Evolutionary conservation across 2,797 vertebrate genomes (phyloP).

Genomic region (Anomalospiza imberbis): DNA sequence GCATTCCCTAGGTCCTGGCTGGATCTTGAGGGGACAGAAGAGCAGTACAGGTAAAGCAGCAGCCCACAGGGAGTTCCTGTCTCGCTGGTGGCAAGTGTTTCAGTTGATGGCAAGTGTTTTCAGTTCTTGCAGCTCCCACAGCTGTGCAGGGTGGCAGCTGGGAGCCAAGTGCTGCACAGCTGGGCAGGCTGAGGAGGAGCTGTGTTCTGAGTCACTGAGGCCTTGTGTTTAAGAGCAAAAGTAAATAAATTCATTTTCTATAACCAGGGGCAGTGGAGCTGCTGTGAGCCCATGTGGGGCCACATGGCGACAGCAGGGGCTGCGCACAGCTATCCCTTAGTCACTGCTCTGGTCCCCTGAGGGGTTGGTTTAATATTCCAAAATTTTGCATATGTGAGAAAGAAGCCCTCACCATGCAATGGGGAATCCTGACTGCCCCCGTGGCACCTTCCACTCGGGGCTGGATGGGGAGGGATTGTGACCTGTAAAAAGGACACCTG

Average conservation of each 20-base stretch:
- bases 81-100: background rate
- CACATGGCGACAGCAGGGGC: rapidly evolving
- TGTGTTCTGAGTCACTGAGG: background rate
- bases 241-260: background rate
- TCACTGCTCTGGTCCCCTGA: background rate
- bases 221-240: background rate
- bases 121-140: rapidly evolving
- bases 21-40: background rate
- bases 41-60: background rate
- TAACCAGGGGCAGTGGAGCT: background rate
- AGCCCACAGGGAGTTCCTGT: background rate
- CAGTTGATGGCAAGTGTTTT: rapidly evolving
- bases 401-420: rapidly evolving
- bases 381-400: background rate
- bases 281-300: rapidly evolving
- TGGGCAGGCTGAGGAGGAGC: background rate
- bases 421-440: background rate
- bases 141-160: background rate
- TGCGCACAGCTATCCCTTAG: background rate
- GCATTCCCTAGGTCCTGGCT: background rate
- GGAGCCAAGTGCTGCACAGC: background rate
- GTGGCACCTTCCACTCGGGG: background rate
- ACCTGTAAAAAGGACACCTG: background rate
- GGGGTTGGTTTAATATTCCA: background rate
- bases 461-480: background rate